These are phyloP conservation scores for Oscheius sp. DNA, from an alignment of 1,140 invertebrate genomes.

Conservation along the genomic window DNA sequence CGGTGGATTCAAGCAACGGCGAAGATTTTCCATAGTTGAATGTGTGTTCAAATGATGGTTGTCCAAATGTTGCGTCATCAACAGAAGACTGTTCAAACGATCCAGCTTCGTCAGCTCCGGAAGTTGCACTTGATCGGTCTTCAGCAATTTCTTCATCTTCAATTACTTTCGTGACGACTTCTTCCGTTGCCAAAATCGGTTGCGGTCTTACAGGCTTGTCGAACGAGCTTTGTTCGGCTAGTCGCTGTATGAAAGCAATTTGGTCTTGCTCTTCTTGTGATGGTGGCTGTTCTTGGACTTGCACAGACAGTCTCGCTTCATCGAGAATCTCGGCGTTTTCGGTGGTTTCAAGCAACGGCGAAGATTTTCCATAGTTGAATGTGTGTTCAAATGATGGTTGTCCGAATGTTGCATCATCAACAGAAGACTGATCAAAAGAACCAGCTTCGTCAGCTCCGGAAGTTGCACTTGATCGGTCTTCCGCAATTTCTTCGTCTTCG, in stretches of 20 bases:
- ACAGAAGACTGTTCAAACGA: constrained; percentile 4
- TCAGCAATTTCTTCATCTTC: constrained; percentile 8
- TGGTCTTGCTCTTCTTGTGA: constrained; percentile 23
- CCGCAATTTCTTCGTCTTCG: not conserved
- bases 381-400: not conserved
- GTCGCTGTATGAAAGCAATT: constrained; percentile 6
- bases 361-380: constrained; percentile 13
- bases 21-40: constrained; percentile 13
- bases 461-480: constrained; percentile 15
- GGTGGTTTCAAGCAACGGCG: constrained; percentile 17
- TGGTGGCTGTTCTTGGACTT: not conserved
- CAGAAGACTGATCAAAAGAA: not conserved
- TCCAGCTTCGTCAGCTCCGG: constrained; percentile 16
- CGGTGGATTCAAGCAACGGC: constrained; percentile 17
- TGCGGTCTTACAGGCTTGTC: constrained; percentile 5
- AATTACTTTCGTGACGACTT: not conserved
- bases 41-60: constrained; percentile 12
- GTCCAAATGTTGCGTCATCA: too few relatives aligned
- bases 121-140: constrained; percentile 17
- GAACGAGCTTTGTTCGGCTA: constrained; percentile 18
- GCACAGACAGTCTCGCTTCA: not conserved
- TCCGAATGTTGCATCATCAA: too few relatives aligned
- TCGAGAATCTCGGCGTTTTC: not conserved
- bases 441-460: constrained; percentile 14
- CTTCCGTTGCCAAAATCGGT: not conserved